These are phyloP conservation scores for Microcebus griseorufus DNA, from an alignment of 2,113 vertebrate species.

Conservation along the genomic window DNA sequence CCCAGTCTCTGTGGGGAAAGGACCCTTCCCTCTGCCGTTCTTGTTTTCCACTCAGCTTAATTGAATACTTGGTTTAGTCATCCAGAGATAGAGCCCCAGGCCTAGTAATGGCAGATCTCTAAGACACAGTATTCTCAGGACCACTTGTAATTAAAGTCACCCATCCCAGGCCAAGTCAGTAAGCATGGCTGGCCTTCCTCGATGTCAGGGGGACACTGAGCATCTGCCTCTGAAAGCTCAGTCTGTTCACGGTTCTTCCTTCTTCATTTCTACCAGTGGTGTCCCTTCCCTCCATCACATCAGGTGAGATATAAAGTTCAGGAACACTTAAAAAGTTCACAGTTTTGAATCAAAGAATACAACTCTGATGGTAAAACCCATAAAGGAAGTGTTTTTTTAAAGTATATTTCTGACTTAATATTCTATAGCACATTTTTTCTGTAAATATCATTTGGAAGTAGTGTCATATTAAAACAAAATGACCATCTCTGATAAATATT, in stretches of 20 bases:
- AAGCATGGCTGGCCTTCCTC: background rate
- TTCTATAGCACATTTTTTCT: background rate
- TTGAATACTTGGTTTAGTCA: background rate
- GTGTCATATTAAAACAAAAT: background rate
- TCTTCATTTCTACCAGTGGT: background rate
- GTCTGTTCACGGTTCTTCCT: background rate
- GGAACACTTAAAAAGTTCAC: background rate
- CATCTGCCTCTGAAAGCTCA: background rate
- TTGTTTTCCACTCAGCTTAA: background rate
- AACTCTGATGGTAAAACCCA: background rate
- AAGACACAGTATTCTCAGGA: background rate
- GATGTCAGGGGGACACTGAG: no score
- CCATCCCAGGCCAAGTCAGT: rapidly evolving
- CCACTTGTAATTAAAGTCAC: background rate
- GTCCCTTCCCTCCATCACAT: background rate
- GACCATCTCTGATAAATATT: background rate
- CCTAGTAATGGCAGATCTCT: background rate
- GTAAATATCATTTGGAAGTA: background rate
- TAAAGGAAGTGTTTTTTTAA: background rate
- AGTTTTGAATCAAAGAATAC: background rate
- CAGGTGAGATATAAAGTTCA: background rate
- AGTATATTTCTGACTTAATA: background rate
- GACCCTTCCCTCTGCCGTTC: background rate
- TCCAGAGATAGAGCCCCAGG: background rate
- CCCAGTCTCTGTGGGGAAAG: background rate